These are phyloP conservation scores for Perizoma flavofasciatum DNA, from an alignment of 2,888 invertebrate species.

Conservation along the genomic window DNA sequence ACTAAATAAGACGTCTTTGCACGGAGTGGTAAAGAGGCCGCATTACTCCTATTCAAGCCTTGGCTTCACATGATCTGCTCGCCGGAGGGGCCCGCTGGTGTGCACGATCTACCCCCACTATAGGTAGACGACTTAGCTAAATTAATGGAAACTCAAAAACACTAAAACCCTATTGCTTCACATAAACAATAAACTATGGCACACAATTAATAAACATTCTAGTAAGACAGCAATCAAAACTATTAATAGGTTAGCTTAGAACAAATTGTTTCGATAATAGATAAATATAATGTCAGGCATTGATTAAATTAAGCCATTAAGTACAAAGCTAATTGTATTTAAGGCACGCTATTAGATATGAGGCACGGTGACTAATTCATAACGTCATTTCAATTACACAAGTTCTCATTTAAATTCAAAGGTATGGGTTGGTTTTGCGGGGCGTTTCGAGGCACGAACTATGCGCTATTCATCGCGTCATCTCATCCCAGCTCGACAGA, in stretches of 20 bases:
- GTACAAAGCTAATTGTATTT: slow-evolving; percentile 34
- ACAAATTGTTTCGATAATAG: slow-evolving; percentile 29
- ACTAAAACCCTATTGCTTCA: slow-evolving; percentile 4
- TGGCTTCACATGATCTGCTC: slow-evolving; percentile 69
- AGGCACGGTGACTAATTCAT: slow-evolving; percentile 50
- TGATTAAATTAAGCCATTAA: slow-evolving; percentile 41
- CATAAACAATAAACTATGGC: slow-evolving; percentile 11
- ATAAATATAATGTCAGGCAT: slow-evolving; percentile 27
- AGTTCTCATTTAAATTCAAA: slow-evolving; percentile 75
- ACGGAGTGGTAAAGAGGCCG: slow-evolving; percentile 74
- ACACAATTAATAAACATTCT: slow-evolving; percentile 19
- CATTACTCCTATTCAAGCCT: slow-evolving; percentile 77
- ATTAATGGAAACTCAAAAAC: slow-evolving; percentile 8
- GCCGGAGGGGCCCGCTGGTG: slow-evolving; percentile 62
- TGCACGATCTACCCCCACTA: slow-evolving; percentile 41
- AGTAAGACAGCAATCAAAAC: slow-evolving; percentile 27
- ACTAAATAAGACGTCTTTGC: slow-evolving; percentile 80
- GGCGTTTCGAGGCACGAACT: slow-evolving; percentile 74
- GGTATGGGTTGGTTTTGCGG: slow-evolving; percentile 62
- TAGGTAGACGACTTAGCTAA: slow-evolving; percentile 14
- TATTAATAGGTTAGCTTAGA: slow-evolving; percentile 21
- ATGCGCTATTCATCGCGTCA: slow-evolving; percentile 68
- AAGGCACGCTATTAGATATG: slow-evolving; percentile 36
- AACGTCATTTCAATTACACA: slow-evolving; percentile 71
- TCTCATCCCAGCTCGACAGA: slow-evolving; percentile 43